phyloP scores from a whole-genome alignment of 2,113 vertebrate species.

The Sinocyclocheilus maitianheensis region DNA sequence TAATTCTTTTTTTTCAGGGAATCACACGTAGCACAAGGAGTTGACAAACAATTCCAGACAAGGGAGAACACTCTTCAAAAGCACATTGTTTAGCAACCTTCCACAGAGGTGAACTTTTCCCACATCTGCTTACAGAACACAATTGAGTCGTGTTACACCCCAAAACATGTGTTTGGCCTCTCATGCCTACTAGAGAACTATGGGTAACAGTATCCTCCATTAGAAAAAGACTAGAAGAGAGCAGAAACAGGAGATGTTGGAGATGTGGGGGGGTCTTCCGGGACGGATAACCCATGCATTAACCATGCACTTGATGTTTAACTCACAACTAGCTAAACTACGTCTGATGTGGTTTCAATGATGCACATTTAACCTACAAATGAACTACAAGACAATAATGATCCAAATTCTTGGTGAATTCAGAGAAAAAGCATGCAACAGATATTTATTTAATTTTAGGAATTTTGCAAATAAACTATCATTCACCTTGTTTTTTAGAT shows the following conservation, averaged over 20 bases:
- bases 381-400: background rate
- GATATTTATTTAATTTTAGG: too few relatives aligned
- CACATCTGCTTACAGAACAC: background rate
- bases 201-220: slow-evolving; percentile 26
- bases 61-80: background rate
- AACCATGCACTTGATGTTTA: background rate
- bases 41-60: too few relatives aligned
- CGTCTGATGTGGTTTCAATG: background rate
- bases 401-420: too few relatives aligned
- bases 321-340: background rate
- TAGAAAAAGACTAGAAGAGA: slow-evolving; percentile 16
- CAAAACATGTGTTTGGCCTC: slow-evolving; percentile 3
- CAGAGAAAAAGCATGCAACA: too few relatives aligned
- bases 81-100: background rate
- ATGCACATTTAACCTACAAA: slow-evolving; percentile 4
- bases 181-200: background rate
- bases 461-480: too few relatives aligned
- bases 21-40: too few relatives aligned
- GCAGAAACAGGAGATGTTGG: slow-evolving; percentile 32
- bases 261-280: background rate
- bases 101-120: background rate
- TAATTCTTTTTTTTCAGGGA: too few relatives aligned
- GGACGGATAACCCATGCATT: background rate
- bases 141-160: background rate
- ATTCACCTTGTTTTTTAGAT: too few relatives aligned